Evolutionary conservation across 92 coral and sea anemone genomes (phyloP).

Genomic region (Epizoanthus stellaris): DNA sequence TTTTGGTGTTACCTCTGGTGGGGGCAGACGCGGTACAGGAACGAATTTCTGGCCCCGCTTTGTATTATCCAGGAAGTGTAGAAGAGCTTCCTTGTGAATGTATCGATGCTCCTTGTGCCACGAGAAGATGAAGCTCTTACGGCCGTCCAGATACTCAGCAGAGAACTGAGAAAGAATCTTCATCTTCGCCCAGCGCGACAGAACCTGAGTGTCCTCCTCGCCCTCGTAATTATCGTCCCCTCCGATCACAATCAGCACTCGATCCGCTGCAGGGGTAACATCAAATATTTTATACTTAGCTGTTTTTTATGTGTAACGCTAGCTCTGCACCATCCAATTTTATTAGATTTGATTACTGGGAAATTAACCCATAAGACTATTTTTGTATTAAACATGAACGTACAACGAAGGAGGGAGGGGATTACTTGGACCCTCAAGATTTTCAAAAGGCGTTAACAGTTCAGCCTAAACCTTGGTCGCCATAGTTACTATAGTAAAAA

Average conservation of each 20-base stretch:
- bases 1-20: too few relatives aligned
- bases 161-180: conserved; percentile 40
- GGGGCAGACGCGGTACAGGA: conserved; percentile 10
- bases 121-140: conserved; percentile 50
- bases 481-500: too few relatives aligned
- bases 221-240: conserved; percentile 48
- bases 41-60: conserved; percentile 38
- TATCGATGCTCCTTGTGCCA: conserved; percentile 40
- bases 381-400: too few relatives aligned
- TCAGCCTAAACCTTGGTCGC: too few relatives aligned
- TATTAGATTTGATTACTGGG: too few relatives aligned
- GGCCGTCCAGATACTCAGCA: conserved; percentile 48
- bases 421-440: too few relatives aligned
- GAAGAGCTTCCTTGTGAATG: conserved; percentile 55
- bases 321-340: too few relatives aligned
- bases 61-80: conserved; percentile 31
- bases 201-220: conserved; percentile 17
- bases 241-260: conserved; percentile 49
- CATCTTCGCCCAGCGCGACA: conserved; percentile 53
- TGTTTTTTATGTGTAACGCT: too few relatives aligned
- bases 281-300: too few relatives aligned
- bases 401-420: too few relatives aligned
- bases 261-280: neutral
- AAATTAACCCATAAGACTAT: too few relatives aligned
- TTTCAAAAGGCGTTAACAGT: too few relatives aligned